Evolutionary conservation across 2,113 vertebrate species (phyloP).

Genomic region (Hippocampus abdominalis): DNA sequence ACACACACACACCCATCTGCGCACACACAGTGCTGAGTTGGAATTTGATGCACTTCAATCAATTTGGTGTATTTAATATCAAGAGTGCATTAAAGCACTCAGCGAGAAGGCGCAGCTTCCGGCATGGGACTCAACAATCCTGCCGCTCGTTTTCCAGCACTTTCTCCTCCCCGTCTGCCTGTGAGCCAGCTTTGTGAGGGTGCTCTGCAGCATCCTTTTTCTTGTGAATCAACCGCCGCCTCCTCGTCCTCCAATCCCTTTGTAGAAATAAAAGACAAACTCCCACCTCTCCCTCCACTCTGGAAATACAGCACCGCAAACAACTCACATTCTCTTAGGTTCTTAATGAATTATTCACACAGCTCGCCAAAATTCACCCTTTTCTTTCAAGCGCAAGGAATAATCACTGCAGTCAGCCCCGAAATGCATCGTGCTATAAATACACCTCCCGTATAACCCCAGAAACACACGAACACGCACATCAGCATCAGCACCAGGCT

Average conservation of each 20-base stretch:
- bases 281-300: conserved; percentile 15
- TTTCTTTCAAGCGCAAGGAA: conserved; percentile 30
- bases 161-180: conserved; percentile 50
- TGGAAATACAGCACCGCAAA: conserved; percentile 36
- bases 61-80: background rate
- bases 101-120: conserved; percentile 27
- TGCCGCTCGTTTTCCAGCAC: conserved; percentile 54
- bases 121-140: conserved; percentile 30
- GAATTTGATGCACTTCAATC: background rate
- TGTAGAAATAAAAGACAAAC: conserved; percentile 6
- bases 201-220: conserved; percentile 58
- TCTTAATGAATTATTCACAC: conserved; percentile 54
- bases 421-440: conserved; percentile 69
- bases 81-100: conserved; percentile 6
- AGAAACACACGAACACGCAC: background rate
- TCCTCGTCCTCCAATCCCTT: conserved; percentile 9
- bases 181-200: conserved; percentile 9
- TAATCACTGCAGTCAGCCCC: conserved; percentile 57
- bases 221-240: conserved; percentile 46
- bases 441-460: conserved; percentile 39
- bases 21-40: conserved; percentile 5
- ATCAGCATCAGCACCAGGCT: conserved; percentile 11
- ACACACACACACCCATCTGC: conserved; percentile 8
- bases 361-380: conserved; percentile 27
- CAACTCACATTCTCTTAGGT: conserved; percentile 10